A percentile compares a stretch with the other conserved stretches of the same genome.
These are phyloP conservation scores for Fragum sueziense DNA, from an alignment of 2,888 invertebrate genomes.

Conservation along the genomic window DNA sequence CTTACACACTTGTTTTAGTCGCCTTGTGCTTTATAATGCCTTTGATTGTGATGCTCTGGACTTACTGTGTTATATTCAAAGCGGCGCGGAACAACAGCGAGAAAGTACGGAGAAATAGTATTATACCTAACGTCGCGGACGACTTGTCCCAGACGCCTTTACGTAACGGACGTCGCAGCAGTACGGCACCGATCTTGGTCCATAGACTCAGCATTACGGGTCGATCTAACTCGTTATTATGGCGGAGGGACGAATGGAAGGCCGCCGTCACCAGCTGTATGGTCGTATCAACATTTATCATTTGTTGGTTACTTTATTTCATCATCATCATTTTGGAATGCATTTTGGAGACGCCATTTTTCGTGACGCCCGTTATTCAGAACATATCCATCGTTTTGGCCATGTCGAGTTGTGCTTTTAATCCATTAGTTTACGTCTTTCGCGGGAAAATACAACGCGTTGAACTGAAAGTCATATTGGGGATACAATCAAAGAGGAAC, in stretches of 20 bases:
- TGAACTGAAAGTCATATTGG: constrained; percentile 68
- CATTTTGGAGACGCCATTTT: constrained; percentile 75
- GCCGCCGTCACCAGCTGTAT: constrained; percentile 93
- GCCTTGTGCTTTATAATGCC: constrained; percentile 84
- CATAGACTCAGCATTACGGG: constrained; percentile 92
- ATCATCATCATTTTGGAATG: constrained; percentile 71
- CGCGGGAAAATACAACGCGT: constrained; percentile 82
- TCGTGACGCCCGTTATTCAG: constrained; percentile 74
- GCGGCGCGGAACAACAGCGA: constrained; percentile 90
- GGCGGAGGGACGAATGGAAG: constrained; percentile 93
- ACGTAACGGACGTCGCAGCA: constrained; percentile 66
- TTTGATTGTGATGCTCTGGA: constrained; percentile 86
- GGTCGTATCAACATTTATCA: constrained; percentile 88
- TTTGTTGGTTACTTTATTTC: constrained; percentile 85
- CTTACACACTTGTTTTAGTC: constrained; percentile 82
- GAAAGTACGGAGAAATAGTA: constrained; percentile 85
- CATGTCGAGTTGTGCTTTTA: constrained; percentile 86
- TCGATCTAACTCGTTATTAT: constrained; percentile 85
- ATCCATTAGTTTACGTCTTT: constrained; percentile 90
- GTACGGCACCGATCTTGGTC: constrained; percentile 70
- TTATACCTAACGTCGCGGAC: constrained; percentile 69
- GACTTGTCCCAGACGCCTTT: constrained; percentile 62
- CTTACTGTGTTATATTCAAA: constrained; percentile 86
- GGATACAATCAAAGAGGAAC: constrained; percentile 38
- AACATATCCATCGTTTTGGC: constrained; percentile 83